Percentiles rank a stretch among this genome's conserved stretches.
Evolutionary conservation across 2,113 vertebrate species (phyloP).

Genomic region (Rissa tridactyla): DNA sequence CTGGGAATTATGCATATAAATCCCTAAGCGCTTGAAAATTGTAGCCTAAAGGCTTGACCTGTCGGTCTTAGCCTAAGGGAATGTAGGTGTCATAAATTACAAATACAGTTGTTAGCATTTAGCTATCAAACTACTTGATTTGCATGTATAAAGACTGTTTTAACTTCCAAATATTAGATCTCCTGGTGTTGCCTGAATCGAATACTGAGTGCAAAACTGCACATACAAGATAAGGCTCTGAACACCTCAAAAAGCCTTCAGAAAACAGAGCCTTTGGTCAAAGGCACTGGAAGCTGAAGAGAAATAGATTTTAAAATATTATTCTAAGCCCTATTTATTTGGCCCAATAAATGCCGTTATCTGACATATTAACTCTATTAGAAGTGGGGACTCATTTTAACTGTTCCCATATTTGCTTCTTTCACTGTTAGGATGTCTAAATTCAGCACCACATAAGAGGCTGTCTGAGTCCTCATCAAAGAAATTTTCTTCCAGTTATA

Average conservation of each 20-base stretch:
- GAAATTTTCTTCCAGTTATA: neutral
- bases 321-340: neutral
- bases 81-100: neutral
- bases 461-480: neutral
- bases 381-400: neutral
- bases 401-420: neutral
- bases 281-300: neutral
- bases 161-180: neutral
- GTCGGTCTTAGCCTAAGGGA: neutral
- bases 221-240: neutral
- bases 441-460: neutral
- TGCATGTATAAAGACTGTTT: conserved; percentile 1
- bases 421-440: neutral
- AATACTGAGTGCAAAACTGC: neutral
- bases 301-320: neutral
- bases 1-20: neutral
- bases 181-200: neutral
- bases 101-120: neutral
- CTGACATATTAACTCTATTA: neutral
- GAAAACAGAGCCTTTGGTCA: neutral
- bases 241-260: neutral
- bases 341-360: neutral
- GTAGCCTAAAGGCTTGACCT: neutral
- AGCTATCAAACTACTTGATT: conserved; percentile 13
- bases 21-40: neutral